These are phyloP conservation scores for Volucella bombylans DNA, from an alignment of 2,888 invertebrate species.

Conservation along the genomic window DNA sequence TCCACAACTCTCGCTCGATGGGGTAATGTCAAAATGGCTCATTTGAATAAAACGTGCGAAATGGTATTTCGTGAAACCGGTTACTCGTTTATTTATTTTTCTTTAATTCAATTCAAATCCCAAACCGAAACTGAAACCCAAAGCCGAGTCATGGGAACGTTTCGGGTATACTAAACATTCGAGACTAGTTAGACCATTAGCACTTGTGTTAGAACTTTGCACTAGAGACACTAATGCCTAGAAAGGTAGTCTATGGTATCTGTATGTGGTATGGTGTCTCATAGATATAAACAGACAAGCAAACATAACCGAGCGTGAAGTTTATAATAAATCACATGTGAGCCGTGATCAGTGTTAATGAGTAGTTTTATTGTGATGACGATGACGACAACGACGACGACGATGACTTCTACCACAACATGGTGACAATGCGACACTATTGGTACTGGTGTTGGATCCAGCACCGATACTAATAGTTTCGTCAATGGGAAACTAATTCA, in stretches of 20 bases:
- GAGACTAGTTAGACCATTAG: background rate
- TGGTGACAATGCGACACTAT: conserved; percentile 26
- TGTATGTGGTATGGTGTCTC: background rate
- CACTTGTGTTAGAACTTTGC: background rate
- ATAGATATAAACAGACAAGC: conserved; percentile 13
- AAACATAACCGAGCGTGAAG: conserved; percentile 57
- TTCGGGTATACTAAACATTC: conserved; percentile 27
- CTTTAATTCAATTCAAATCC: conserved; percentile 9
- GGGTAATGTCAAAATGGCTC: conserved; percentile 48
- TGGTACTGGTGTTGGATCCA: background rate
- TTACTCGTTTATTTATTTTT: conserved; percentile 41
- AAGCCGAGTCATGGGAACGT: conserved; percentile 19
- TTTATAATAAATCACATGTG: conserved; percentile 65
- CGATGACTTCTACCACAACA: background rate
- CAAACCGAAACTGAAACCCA: conserved; percentile 2
- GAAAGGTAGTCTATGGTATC: background rate
- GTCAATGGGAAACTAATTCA: too few relatives aligned
- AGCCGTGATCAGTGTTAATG: conserved; percentile 70
- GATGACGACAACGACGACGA: conserved; percentile 12
- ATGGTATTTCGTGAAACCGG: conserved; percentile 71
- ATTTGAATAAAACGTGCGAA: conserved; percentile 74
- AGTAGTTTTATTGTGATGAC: conserved; percentile 42
- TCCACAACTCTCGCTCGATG: background rate
- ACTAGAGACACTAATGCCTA: background rate
- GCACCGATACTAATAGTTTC: conserved; percentile 1